Percentiles rank a stretch among this genome's conserved stretches.
Conservation (phyloP, 2,888 invertebrate genomes). For the Elegia similella region DNA sequence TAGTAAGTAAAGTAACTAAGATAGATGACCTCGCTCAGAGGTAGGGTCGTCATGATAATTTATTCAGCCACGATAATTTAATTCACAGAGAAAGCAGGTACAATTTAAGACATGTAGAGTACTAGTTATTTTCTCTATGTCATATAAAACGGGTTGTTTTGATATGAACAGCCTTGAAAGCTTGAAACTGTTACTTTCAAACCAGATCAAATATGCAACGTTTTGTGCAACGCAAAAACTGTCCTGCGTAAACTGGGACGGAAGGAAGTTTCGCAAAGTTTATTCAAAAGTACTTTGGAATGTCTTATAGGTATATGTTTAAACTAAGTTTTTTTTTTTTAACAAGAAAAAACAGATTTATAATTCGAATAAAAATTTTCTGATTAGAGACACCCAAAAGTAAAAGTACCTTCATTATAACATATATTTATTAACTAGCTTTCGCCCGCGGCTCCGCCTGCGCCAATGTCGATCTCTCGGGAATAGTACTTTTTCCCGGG, state of each 20-base stretch:
- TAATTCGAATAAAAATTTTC: no score
- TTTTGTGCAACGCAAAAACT: constrained; percentile 3
- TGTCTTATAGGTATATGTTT: not conserved
- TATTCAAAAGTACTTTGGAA: constrained; percentile 12
- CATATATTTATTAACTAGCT: no score
- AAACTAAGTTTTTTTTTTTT: no score
- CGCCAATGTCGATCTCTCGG: no score
- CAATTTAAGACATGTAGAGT: not conserved
- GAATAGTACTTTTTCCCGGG: no score
- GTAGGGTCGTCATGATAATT: not conserved
- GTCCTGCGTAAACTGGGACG: not conserved
- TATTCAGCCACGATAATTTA: no score
- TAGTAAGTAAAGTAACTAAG: no score
- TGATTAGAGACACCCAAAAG: no score
- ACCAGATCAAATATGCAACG: constrained; percentile 11
- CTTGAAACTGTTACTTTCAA: constrained; percentile 14
- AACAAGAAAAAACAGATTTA: no score
- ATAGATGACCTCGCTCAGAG: not conserved
- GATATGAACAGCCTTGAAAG: constrained; percentile 6
- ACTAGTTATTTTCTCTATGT: not conserved
- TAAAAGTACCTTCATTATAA: no score
- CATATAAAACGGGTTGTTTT: constrained; percentile 3
- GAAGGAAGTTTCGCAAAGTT: not conserved
- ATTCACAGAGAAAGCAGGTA: not conserved
- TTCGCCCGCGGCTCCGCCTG: no score